phyloP scores from a whole-genome alignment of 2,888 invertebrate genomes.

The Euplagia quadripunctaria region DNA sequence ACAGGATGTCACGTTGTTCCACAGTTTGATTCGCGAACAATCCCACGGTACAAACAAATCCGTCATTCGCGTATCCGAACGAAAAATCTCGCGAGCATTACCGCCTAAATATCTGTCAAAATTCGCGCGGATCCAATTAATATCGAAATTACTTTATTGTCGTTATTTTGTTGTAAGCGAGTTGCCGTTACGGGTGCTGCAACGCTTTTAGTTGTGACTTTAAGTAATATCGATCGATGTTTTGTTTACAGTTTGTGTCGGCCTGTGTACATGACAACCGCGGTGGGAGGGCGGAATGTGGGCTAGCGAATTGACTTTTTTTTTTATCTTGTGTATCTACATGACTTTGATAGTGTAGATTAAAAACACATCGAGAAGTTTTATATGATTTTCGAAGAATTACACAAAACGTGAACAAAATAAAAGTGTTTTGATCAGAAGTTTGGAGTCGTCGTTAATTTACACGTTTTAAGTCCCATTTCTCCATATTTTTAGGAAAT shows the following conservation, averaged over 20 bases:
- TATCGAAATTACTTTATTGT: slow-evolving; percentile 21
- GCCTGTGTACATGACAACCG: slow-evolving; percentile 86
- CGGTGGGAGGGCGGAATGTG: slow-evolving; percentile 71
- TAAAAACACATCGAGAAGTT: slow-evolving; percentile 8
- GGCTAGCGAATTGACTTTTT: slow-evolving; percentile 54
- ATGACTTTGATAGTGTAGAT: neutral
- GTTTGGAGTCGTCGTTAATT: no score
- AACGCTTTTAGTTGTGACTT: slow-evolving; percentile 72
- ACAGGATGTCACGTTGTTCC: slow-evolving; percentile 86
- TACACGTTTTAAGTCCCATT: no score
- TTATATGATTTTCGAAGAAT: neutral
- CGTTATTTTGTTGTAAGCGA: slow-evolving; percentile 52
- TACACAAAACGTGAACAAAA: neutral
- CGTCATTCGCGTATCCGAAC: slow-evolving; percentile 78
- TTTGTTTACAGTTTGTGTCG: slow-evolving; percentile 84
- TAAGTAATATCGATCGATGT: slow-evolving; percentile 78
- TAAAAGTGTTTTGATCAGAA: neutral
- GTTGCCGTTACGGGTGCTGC: slow-evolving; percentile 68
- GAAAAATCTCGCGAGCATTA: slow-evolving; percentile 64
- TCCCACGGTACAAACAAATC: slow-evolving; percentile 61
- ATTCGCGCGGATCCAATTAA: slow-evolving; percentile 45
- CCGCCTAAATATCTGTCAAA: slow-evolving; percentile 69
- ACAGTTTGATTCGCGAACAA: slow-evolving; percentile 75
- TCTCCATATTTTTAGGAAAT: no score
- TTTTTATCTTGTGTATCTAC: slow-evolving; percentile 20